These are phyloP conservation scores for Gallinago nigripennis DNA, from an alignment of 2,797 vertebrate genomes.

Conservation along the genomic window DNA sequence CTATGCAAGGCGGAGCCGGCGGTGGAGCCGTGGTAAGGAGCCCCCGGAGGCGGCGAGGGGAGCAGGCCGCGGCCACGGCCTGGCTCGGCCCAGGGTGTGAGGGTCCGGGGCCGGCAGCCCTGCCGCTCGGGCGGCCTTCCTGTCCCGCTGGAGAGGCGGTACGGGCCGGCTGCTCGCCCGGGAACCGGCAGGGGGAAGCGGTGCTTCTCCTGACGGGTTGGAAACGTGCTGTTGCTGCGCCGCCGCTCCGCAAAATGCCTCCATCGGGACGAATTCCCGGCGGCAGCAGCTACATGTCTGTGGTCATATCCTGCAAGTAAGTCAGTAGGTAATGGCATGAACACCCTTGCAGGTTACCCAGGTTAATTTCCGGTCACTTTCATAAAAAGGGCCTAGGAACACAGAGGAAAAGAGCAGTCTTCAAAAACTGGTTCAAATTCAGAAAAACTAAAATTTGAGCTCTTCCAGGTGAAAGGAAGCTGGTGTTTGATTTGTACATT, in stretches of 20 bases:
- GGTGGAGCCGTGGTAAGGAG: conserved; percentile 78
- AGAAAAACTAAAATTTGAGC: accelerated
- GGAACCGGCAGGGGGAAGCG: accelerated
- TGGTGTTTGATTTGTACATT: background rate
- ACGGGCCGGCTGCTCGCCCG: background rate
- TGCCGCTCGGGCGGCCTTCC: background rate
- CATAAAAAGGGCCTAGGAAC: background rate
- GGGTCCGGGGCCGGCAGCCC: too few species aligned
- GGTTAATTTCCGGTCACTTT: background rate
- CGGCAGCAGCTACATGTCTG: accelerated
- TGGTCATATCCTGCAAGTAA: accelerated
- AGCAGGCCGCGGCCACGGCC: background rate
- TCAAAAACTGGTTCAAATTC: background rate
- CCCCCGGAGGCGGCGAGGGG: background rate
- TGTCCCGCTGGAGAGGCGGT: accelerated
- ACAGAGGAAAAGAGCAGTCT: background rate
- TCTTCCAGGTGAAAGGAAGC: background rate
- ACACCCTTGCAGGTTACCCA: background rate
- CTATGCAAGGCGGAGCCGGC: conserved; percentile 62
- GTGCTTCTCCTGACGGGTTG: background rate
- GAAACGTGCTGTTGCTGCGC: too few species aligned
- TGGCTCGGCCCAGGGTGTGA: accelerated
- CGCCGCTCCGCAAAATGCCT: background rate
- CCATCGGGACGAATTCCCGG: accelerated
- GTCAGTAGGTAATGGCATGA: accelerated